Evolutionary conservation across 2,113 vertebrate species (phyloP).

Genomic region (Pterocles gutturalis): DNA sequence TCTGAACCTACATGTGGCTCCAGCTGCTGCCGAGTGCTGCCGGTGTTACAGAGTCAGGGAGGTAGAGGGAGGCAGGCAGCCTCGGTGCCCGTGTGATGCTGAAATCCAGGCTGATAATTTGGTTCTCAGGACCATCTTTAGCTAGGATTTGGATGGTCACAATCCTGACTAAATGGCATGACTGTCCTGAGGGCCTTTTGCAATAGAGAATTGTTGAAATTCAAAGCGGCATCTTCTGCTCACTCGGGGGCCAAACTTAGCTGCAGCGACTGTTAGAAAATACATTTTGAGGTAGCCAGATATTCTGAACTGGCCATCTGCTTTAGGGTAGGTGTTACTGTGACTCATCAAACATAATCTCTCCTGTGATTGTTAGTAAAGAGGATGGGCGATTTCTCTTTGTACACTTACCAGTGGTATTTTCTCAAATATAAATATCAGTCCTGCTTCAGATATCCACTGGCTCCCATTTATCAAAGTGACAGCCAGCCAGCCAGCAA

Average conservation of each 20-base stretch:
- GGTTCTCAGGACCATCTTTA: not conserved
- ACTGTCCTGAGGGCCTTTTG: not conserved
- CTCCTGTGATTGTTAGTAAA: not conserved
- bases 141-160: not conserved
- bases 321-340: not conserved
- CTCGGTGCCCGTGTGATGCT: not conserved
- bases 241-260: not conserved
- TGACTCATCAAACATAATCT: not conserved
- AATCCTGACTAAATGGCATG: not conserved
- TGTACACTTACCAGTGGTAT: not conserved
- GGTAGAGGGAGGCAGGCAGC: not conserved
- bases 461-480: constrained; percentile 55
- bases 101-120: not conserved
- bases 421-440: constrained; percentile 27
- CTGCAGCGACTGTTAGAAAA: not conserved
- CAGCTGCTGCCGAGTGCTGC: not conserved
- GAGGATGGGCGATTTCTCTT: not conserved
- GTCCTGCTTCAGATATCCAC: not conserved
- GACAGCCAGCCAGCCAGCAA: constrained; percentile 46
- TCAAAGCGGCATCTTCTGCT: not conserved
- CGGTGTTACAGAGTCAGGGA: fast-evolving
- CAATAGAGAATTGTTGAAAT: not conserved
- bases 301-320: not conserved
- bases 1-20: fast-evolving
- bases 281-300: not conserved